Conservation (phyloP, 2,888 invertebrate species). For the Drosophila planitibia region DNA sequence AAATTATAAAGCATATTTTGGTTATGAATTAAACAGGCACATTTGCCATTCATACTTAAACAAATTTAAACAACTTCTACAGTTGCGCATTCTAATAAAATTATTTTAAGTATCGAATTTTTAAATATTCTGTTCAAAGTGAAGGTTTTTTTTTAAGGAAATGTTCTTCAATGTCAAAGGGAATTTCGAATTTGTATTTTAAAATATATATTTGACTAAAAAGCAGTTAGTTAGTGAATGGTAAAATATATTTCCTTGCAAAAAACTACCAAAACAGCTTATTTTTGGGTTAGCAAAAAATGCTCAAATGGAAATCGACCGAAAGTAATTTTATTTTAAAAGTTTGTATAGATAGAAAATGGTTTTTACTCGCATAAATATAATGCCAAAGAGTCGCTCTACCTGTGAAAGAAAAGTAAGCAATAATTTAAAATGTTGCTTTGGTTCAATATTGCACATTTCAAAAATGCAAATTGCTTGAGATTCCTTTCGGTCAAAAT, state of each 20-base stretch:
- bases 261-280: background rate
- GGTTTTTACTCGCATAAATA: background rate
- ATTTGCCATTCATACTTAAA: conserved; percentile 17
- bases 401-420: background rate
- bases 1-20: conserved; percentile 57
- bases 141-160: background rate
- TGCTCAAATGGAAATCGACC: background rate
- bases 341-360: background rate
- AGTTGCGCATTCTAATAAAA: background rate
- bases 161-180: background rate
- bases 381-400: background rate
- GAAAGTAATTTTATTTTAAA: background rate
- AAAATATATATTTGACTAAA: background rate
- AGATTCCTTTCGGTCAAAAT: background rate
- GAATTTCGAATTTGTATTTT: background rate
- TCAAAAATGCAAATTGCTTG: background rate
- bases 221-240: background rate
- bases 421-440: background rate
- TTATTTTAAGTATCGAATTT: background rate
- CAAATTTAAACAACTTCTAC: background rate
- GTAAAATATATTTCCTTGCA: background rate
- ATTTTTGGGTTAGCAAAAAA: background rate
- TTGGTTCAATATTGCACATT: background rate
- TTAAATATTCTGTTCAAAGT: background rate
- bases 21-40: conserved; percentile 42